Evolutionary conservation across 1,140 invertebrate genomes (phyloP), one percentile per base, ranked within the genome.

Genomic region (Drosophila bocqueti): DNA sequence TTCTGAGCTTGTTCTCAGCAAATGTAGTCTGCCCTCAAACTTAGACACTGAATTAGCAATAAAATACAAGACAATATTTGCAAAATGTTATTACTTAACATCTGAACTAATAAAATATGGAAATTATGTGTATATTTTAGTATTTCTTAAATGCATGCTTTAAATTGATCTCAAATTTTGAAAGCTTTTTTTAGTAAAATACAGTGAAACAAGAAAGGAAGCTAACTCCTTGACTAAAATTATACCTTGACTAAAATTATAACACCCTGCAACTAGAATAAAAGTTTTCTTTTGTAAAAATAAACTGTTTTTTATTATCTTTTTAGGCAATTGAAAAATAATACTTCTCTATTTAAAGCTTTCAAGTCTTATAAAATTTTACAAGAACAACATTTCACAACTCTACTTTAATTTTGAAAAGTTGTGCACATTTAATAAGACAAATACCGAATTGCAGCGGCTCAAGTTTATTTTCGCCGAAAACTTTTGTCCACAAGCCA

Each of bases 391-490:
- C 26, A 36, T 54, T 36, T 21, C 18, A 5, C 1, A 1, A 15
- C 34, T 21, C 31, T 21, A 54, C 18, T 36, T 7, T 15, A 38
- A 11, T 45, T 26, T 63, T n/a, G 31, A 21, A 63, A 42, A 46
- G 16, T 34, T 49, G 43, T 7, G 2, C 26, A 4, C 49, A 31
- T 29, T 63, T 26, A 46, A 24, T 24, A 11, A 47, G 40, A 29
- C 24, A 71, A 71, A 71, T 71, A 55, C 29, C 4, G 24, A 45
- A 24, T 11, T 42, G 16, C 18, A 29, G 16, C 34, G 24, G 13
- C 36, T 29, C 38, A 69, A 69, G 31, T 69, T 68, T 68, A 68
- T 71, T 68, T 73, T 72, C 45, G 31, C 45, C 45, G 6, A 47
- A 60, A 73, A 73, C 29, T 59, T 73, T 71, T 60, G 63, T 34